Evolutionary conservation across 1,140 invertebrate genomes (phyloP).

Genomic region (Neocloeon triangulifer): DNA sequence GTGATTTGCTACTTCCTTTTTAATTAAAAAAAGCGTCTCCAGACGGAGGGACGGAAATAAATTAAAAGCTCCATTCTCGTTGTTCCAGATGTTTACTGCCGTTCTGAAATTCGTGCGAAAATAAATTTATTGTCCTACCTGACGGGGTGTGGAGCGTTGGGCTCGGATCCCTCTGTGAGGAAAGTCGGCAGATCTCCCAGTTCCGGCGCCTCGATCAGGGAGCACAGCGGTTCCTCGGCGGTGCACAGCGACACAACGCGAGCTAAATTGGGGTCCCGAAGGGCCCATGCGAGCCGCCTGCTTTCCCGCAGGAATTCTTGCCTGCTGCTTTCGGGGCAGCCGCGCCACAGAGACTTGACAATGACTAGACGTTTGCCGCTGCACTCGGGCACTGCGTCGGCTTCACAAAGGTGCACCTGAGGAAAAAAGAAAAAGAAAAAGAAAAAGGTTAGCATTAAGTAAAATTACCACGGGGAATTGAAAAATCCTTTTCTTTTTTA

Average conservation of each 20-base stretch:
- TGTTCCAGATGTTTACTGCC: too few relatives aligned
- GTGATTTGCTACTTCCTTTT: too few relatives aligned
- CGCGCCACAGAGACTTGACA: conserved; percentile 45
- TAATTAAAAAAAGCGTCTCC: too few relatives aligned
- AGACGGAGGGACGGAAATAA: too few relatives aligned
- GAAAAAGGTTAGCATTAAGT: too few relatives aligned
- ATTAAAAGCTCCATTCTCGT: too few relatives aligned
- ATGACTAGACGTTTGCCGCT: conserved; percentile 37
- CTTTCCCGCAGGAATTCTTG: conserved; percentile 71
- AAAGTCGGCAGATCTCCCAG: conserved; percentile 63
- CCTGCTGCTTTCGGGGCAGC: conserved; percentile 42
- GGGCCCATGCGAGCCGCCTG: conserved; percentile 49
- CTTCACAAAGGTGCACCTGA: conserved; percentile 50
- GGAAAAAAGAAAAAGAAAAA: too few relatives aligned
- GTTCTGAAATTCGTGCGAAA: too few relatives aligned
- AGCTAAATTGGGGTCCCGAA: conserved; percentile 64
- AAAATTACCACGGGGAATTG: too few relatives aligned
- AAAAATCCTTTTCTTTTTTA: too few relatives aligned
- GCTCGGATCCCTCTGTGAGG: conserved; percentile 25
- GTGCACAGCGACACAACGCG: conserved; percentile 57
- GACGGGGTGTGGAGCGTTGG: too few relatives aligned
- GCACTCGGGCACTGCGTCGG: conserved; percentile 40
- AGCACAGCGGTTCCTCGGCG: conserved; percentile 59
- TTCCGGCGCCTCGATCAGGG: conserved; percentile 68
- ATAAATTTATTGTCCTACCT: too few relatives aligned